Conservation (phyloP, 2,888 invertebrate species). For the Halocaridina rubra region DNA sequence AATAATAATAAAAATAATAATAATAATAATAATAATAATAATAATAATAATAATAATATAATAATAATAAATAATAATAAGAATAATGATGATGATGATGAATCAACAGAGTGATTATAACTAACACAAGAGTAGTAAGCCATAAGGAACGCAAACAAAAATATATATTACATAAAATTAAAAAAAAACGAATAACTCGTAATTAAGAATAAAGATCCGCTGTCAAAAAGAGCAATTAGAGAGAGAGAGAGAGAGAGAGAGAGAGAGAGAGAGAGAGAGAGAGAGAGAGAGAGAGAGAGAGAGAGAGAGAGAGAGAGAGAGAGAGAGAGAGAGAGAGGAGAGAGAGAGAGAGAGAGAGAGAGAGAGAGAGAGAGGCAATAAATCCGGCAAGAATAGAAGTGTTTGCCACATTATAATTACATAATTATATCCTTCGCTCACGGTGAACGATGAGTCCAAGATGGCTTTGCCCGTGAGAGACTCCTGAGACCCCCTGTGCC, state of each 20-base stretch:
- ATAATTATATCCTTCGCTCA: too few relatives aligned
- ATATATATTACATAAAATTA: too few relatives aligned
- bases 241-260: not conserved
- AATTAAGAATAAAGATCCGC: too few relatives aligned
- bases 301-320: not conserved
- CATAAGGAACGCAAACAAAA: too few relatives aligned
- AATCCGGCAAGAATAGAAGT: not conserved
- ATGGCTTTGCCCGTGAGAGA: too few relatives aligned
- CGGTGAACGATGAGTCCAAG: too few relatives aligned
- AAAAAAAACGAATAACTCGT: too few relatives aligned
- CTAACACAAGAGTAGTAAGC: too few relatives aligned
- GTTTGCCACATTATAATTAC: too few relatives aligned
- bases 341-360: not conserved
- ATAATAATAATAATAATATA: not conserved
- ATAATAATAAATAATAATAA: not conserved
- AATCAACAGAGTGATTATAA: not conserved
- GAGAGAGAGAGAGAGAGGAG: not conserved
- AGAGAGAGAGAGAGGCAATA: not conserved
- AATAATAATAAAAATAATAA: not conserved
- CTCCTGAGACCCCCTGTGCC: too few relatives aligned
- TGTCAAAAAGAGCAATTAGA: too few relatives aligned
- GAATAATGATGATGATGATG: not conserved
- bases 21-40: not conserved
- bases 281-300: not conserved
- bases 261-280: not conserved